Evolutionary conservation across 1,140 invertebrate species (phyloP).

Genomic region (Leptinotarsa texana): DNA sequence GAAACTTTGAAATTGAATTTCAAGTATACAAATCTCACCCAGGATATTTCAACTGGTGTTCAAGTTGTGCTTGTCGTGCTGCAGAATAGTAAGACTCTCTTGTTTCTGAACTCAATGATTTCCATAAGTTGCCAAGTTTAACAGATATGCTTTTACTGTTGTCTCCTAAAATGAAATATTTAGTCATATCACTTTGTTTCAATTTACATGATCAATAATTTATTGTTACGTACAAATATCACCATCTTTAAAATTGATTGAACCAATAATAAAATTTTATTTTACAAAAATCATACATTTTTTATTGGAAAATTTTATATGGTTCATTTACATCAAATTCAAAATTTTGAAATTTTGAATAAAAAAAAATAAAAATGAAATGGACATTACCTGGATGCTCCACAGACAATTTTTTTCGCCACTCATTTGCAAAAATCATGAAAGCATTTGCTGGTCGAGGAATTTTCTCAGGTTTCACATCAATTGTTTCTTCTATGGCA

Average conservation of each 20-base stretch:
- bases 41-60: background rate
- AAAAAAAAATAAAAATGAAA: no score
- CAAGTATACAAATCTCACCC: background rate
- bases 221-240: background rate
- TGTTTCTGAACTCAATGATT: slow-evolving; percentile 53
- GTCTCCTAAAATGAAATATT: slow-evolving; percentile 46
- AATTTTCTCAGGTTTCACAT: slow-evolving; percentile 3
- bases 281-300: background rate
- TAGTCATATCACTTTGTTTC: no score
- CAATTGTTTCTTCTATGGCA: no score
- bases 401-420: slow-evolving; percentile 56
- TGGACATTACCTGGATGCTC: slow-evolving; percentile 53
- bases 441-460: slow-evolving; percentile 60
- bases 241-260: slow-evolving; percentile 10
- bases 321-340: no score
- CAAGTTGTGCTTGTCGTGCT: slow-evolving; percentile 38
- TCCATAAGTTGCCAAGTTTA: slow-evolving; percentile 60
- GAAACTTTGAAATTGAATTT: no score
- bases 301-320: no score
- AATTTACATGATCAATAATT: no score
- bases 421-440: slow-evolving; percentile 62
- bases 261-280: slow-evolving; percentile 10
- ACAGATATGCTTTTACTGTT: slow-evolving; percentile 61
- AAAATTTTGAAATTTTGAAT: no score
- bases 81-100: slow-evolving; percentile 58